Evolutionary conservation across 2,113 vertebrate species (phyloP).

Genomic region (Prunella himalayana): DNA sequence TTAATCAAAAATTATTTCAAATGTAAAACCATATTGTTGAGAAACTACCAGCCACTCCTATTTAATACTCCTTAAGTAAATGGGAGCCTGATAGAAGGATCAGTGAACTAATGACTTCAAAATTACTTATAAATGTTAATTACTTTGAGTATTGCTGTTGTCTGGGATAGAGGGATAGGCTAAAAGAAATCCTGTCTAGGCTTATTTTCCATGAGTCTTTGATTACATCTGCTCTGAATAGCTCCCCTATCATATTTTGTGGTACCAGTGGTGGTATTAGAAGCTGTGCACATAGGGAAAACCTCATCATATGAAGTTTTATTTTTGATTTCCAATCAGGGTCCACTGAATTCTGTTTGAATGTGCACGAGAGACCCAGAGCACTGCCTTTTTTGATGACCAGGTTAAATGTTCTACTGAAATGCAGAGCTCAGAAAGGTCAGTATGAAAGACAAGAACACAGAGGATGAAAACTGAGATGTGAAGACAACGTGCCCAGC

Average conservation of each 20-base stretch:
- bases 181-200: background rate
- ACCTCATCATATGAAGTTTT: background rate
- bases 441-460: background rate
- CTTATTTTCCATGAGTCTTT: background rate
- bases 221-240: background rate
- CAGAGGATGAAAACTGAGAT: background rate
- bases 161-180: background rate
- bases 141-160: background rate
- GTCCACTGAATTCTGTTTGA: background rate
- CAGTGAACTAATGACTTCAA: background rate
- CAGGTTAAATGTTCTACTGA: background rate
- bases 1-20: background rate
- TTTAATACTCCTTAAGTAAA: background rate
- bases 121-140: background rate
- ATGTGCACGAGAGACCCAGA: background rate
- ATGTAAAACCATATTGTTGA: background rate
- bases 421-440: background rate
- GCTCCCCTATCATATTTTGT: background rate
- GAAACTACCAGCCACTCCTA: background rate
- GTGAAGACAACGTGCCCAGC: background rate
- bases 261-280: background rate
- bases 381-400: rapidly evolving
- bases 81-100: background rate
- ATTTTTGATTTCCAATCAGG: background rate
- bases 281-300: background rate